phyloP scores from a whole-genome alignment of 1,140 invertebrate species.

The Lepidurus packardi region DNA sequence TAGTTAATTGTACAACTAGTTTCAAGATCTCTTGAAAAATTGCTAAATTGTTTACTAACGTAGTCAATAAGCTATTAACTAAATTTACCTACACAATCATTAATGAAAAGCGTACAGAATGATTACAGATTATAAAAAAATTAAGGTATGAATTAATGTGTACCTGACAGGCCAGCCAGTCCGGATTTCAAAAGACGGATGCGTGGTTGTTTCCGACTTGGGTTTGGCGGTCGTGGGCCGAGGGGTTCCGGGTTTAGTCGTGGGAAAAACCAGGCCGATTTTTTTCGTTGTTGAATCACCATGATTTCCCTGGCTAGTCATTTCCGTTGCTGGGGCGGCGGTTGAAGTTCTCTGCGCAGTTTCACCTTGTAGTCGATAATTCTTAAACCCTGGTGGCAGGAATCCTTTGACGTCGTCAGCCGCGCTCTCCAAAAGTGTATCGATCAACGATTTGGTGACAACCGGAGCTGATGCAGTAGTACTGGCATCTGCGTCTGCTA shows the following conservation, averaged over 20 bases:
- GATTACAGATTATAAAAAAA: background rate
- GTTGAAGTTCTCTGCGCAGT: constrained; percentile 23
- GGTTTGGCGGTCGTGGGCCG: constrained; percentile 40
- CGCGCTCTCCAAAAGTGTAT: constrained; percentile 25
- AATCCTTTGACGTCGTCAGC: constrained; percentile 27
- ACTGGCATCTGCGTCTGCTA: background rate
- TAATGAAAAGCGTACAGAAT: no score
- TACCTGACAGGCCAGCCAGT: constrained; percentile 33
- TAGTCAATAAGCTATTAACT: no score
- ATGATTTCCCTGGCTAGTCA: background rate
- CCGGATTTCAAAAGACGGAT: constrained; percentile 28
- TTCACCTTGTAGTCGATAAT: background rate
- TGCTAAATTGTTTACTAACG: no score
- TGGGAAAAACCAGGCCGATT: constrained; percentile 41
- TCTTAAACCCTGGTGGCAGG: constrained; percentile 29
- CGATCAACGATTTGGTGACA: constrained; percentile 4
- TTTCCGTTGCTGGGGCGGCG: background rate
- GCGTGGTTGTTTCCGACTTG: constrained; percentile 40
- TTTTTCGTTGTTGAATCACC: constrained; percentile 15
- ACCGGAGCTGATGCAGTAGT: constrained; percentile 14
- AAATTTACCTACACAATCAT: no score
- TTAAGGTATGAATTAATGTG: background rate
- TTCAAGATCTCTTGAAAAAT: no score
- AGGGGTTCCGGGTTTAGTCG: constrained; percentile 40
- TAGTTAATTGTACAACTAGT: no score